phyloP scores from a whole-genome alignment of 2,113 vertebrate species.

The Montifringilla adamsi region DNA sequence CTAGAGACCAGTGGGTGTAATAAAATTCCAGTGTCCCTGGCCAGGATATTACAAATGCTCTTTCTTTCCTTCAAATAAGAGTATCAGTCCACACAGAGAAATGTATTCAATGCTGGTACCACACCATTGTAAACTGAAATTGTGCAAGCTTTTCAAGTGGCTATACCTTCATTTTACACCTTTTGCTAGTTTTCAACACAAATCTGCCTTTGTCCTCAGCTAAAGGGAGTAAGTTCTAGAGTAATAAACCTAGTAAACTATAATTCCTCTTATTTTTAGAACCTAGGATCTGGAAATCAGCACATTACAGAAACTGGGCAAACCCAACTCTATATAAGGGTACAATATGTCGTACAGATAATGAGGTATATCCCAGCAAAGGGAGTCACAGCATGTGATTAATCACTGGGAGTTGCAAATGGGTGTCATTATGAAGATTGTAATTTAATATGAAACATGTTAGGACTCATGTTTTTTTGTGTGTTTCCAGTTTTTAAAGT shows the following conservation, averaged over 20 bases:
- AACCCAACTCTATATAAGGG: not conserved
- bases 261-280: not conserved
- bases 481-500: not conserved
- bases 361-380: not conserved
- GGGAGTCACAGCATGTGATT: not conserved
- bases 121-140: not conserved
- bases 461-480: not conserved
- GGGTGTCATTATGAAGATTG: not conserved
- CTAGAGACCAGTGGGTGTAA: not conserved
- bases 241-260: not conserved
- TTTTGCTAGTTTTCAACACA: not conserved
- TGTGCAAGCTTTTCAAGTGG: not conserved
- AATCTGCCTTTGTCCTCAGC: not conserved
- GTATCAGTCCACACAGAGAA: not conserved
- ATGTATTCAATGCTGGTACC: not conserved
- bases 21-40: not conserved
- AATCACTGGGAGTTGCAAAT: not conserved
- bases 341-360: not conserved
- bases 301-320: not conserved
- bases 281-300: not conserved
- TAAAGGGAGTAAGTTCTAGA: not conserved
- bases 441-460: not conserved
- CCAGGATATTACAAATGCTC: not conserved
- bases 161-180: not conserved
- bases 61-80: not conserved